Evolutionary conservation across 2,888 invertebrate genomes (phyloP).

Genomic region (Malacosoma neustria): DNA sequence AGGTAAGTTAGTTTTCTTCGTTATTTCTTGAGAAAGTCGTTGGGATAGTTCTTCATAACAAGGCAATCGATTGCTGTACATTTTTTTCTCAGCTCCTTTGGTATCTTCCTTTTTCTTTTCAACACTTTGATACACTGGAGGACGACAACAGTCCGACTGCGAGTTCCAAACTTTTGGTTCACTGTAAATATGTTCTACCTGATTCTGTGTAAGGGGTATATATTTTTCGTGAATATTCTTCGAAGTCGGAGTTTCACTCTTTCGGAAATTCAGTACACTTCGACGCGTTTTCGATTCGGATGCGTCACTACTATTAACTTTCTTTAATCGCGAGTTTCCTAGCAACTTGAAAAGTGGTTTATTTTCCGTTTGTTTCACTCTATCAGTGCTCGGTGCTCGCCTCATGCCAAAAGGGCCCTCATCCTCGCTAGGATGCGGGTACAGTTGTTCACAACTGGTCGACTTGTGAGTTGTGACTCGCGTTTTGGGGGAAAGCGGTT

Average conservation of each 20-base stretch:
- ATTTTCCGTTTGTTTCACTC: constrained; percentile 53
- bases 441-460: constrained; percentile 67
- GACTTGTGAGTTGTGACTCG: constrained; percentile 56
- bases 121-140: constrained; percentile 62
- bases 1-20: constrained; percentile 50
- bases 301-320: constrained; percentile 44
- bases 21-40: constrained; percentile 61
- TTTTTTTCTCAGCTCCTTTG: constrained; percentile 47
- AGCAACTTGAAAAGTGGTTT: constrained; percentile 62
- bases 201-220: constrained; percentile 51
- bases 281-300: constrained; percentile 51
- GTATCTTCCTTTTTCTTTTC: constrained; percentile 54
- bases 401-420: constrained; percentile 56
- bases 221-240: constrained; percentile 67
- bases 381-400: constrained; percentile 65
- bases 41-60: constrained; percentile 66
- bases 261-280: constrained; percentile 61
- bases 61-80: constrained; percentile 54
- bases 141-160: constrained; percentile 52
- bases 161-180: constrained; percentile 56
- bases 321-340: constrained; percentile 56
- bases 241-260: constrained; percentile 38
- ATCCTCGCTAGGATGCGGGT: constrained; percentile 49
- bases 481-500: constrained; percentile 54
- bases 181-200: constrained; percentile 56